A percentile compares a stretch with the other conserved stretches of the same genome.
Evolutionary conservation across 2,888 invertebrate genomes (phyloP).

Genomic region (Eristalis intricaria): DNA sequence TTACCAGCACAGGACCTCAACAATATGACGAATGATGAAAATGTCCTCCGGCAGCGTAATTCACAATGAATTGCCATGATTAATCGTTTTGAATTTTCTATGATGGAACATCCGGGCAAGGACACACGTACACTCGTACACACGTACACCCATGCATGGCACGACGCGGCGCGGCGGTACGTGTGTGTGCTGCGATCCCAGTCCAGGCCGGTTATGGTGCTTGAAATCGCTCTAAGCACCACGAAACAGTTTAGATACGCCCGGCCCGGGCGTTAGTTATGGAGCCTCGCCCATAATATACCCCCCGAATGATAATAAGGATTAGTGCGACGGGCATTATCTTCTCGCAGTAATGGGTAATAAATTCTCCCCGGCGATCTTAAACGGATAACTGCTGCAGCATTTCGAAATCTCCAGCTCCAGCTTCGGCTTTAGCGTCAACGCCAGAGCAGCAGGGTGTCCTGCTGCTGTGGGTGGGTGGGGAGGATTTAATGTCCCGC

Average conservation of each 20-base stretch:
- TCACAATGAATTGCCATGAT: constrained; percentile 72
- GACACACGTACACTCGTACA: constrained; percentile 14
- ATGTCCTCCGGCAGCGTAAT: constrained; percentile 72
- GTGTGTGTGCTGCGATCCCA: too few relatives aligned
- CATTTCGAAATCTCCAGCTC: background rate
- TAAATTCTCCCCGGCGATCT: constrained; percentile 65
- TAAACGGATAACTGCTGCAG: constrained; percentile 57
- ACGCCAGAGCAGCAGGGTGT: too few relatives aligned
- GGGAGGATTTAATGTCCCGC: constrained; percentile 48
- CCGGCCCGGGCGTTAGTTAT: constrained; percentile 49
- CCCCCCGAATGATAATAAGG: constrained; percentile 56
- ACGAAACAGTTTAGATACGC: constrained; percentile 52
- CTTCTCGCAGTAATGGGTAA: constrained; percentile 67
- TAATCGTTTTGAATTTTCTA: constrained; percentile 72
- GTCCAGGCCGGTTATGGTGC: constrained; percentile 14
- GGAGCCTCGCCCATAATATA: constrained; percentile 51
- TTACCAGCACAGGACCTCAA: constrained; percentile 63
- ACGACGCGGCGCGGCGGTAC: background rate
- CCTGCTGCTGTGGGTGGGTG: background rate
- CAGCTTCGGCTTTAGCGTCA: too few relatives aligned
- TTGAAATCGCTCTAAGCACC: constrained; percentile 16
- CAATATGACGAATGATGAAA: constrained; percentile 72
- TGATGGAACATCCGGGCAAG: constrained; percentile 60
- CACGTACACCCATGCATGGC: background rate
- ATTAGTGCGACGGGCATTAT: constrained; percentile 68